Evolutionary conservation across 2,113 vertebrate genomes (phyloP), one percentile per base, ranked within the genome.

Genomic region (Hippocampus guttulatus): DNA sequence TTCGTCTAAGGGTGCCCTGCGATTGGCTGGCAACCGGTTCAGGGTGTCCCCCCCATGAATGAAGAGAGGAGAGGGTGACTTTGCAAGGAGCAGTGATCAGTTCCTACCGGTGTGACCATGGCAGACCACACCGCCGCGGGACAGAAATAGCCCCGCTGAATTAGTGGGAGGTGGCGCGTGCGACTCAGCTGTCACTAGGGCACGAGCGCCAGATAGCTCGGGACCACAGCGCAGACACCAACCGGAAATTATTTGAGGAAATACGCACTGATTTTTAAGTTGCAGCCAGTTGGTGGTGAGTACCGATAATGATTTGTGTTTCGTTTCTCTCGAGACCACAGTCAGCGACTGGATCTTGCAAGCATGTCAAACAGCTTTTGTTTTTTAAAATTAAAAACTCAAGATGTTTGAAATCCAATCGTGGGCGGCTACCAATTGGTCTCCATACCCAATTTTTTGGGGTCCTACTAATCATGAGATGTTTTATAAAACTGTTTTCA

Each of bases 101-200:
- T 87, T 90, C 73, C 76, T 69, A 72, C 89, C 77, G 77, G 79
- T 87, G 85, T 43, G 69, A 67, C 45, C 70, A 69, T 40, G 72
- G 52, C 15, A 65, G 77, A 70, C 54, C 75, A 77, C 82, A 76
- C 30, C 62, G 54, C 27, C 74, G 33, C 11, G 5, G 64, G 77
- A 86, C 82, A 62, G 81, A 91, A 91, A 93, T 92, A 92, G 82
- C 73, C 30, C 70, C 78, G 7, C 70, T 66, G 78, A 85, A 84
- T 82, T 84, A 76, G 77, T 73, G 73, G 12, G 0, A 14, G 57
- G 63, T 55, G 12, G 62, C 3, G 38, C 41, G 3, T 10, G 62
- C 5, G 20, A 18, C 83, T 90, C 91, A 91, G 90, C 89, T 91
- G 90, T 91, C 79, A 82, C 69, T 52, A 51, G 81, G 68, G 80